These are phyloP conservation scores for Columba guinea DNA, from an alignment of 2,797 vertebrate genomes.

Conservation along the genomic window DNA sequence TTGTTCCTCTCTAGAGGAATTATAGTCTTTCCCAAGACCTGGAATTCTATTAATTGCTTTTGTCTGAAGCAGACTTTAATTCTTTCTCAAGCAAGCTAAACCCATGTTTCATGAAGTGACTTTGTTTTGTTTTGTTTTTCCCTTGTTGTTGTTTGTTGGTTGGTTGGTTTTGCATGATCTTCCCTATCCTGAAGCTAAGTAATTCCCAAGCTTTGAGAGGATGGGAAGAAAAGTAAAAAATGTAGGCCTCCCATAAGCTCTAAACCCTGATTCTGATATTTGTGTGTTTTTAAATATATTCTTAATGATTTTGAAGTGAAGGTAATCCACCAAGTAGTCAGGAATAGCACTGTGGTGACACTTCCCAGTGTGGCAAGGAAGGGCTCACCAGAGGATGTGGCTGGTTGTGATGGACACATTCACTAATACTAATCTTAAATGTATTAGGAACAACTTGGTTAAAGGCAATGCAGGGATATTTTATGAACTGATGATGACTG, in stretches of 20 bases:
- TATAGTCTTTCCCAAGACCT: neutral
- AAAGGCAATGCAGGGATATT: neutral
- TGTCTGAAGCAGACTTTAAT: neutral
- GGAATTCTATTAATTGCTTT: neutral
- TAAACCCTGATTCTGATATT: neutral
- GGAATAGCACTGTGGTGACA: neutral
- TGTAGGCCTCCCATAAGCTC: neutral
- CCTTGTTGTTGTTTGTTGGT: no score
- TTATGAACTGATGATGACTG: neutral
- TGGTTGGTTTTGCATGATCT: neutral
- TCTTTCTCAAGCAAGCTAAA: neutral
- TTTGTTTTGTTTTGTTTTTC: neutral
- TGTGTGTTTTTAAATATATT: neutral
- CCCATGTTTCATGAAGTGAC: neutral
- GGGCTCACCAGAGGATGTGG: neutral
- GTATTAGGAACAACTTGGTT: neutral
- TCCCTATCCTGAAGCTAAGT: neutral
- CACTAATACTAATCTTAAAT: neutral
- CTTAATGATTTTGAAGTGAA: neutral
- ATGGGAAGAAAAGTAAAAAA: neutral
- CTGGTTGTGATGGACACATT: neutral
- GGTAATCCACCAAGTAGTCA: neutral
- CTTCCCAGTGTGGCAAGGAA: neutral
- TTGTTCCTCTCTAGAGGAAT: neutral
- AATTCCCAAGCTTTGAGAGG: neutral